Base-by-base conservation (phyloP, 2,113 vertebrate species). In the Macaca mulatta region DNA sequence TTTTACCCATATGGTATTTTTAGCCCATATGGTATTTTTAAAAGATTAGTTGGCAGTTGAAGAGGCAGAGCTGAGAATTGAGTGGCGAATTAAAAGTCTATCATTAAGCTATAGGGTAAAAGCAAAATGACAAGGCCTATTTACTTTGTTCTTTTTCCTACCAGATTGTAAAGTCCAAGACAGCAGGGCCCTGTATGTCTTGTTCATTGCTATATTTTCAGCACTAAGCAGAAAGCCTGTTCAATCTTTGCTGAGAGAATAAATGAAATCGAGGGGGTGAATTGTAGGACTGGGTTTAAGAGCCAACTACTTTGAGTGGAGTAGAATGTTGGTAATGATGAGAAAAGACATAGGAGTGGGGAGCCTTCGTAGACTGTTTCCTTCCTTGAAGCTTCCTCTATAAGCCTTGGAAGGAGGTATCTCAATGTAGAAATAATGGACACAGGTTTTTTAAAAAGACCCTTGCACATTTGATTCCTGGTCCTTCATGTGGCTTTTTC, bases 91-190 rank as follows among this genome's bases (percentile, higher is more conserved):
- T 74, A 50, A 35, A 85, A 88, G 64, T 67, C 72, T 72, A 50
- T 89, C 43, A 48, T 59, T 86, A 69, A 95, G 59, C 48, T 61
- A 75, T 81, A 78, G 89, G 40, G 45, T 80, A 79, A 86, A 93
- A 55, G 32, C 55, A 52, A 83, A 67, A 78, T 48, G 89, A 84
- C 90, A 69, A 83, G 86, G 69, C 43, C 79, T 90, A 3, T 64
- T 87, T 64, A 84, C 61, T 94, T 95, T 93, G 57, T 85, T 86
- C 86, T 93, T 74, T 95, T 78, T 96, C 45, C 48, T 57, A 57
- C 64, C 57, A 70, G 59, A 74, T 30, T 79, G 72, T 48, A 72
- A 87, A 90, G 27, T 59, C 43, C 57, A 64, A 88, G 67, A 45
- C 45, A 69, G 23, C 61, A 88, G 82, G 50, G 32, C 18, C 61